phyloP scores from a whole-genome alignment of 2,113 vertebrate species.

The Leiothrix lutea region DNA sequence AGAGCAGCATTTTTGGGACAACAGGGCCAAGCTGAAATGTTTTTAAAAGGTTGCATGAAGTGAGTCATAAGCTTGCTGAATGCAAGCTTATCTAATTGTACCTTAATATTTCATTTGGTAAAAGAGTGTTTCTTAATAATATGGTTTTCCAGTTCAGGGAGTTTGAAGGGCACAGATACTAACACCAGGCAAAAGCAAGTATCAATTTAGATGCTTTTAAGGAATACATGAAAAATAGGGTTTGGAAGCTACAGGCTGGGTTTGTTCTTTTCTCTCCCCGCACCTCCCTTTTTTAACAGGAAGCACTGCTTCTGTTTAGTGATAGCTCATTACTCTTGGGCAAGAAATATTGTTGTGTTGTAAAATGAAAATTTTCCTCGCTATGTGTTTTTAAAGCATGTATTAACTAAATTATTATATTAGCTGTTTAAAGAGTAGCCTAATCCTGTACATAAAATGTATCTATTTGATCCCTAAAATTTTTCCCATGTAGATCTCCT shows the following conservation, averaged over 20 bases:
- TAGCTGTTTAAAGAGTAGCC: background rate
- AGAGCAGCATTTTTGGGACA: background rate
- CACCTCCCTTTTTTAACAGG: too few relatives aligned
- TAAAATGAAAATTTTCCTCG: background rate
- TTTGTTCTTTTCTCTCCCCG: background rate
- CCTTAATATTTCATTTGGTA: background rate
- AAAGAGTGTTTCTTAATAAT: background rate
- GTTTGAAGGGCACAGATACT: background rate
- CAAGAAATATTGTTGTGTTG: background rate
- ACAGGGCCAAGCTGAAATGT: background rate
- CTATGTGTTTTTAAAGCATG: background rate
- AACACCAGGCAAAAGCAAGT: background rate
- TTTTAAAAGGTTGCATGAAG: background rate
- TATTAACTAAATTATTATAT: background rate
- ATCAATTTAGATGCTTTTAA: background rate
- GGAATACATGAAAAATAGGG: rapidly evolving
- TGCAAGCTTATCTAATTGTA: background rate
- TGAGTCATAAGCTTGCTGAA: background rate
- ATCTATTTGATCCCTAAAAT: background rate
- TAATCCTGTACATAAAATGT: background rate
- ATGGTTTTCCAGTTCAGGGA: background rate
- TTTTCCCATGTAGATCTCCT: background rate
- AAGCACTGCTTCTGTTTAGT: background rate
- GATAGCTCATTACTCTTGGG: background rate
- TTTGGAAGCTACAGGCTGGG: background rate